Base-by-base conservation (phyloP, 2,888 invertebrate species). In the Scaptomyza caliginosa region DNA sequence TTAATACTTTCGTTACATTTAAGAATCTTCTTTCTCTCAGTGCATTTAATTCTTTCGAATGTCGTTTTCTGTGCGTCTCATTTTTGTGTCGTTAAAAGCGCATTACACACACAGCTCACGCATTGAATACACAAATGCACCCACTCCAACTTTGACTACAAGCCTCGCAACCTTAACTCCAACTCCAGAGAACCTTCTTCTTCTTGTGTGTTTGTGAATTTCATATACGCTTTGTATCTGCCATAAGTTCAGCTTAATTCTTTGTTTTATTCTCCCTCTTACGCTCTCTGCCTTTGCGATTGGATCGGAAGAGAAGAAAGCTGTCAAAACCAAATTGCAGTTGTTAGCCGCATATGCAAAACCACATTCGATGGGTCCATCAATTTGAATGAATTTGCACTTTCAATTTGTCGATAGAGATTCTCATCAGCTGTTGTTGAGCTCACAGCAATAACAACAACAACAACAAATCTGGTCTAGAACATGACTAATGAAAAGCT, bases 71-170 rank as follows among this genome's bases (percentile, higher is more conserved):
- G 11, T n/a, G 10, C 13, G n/a, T 34, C 1, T 32, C 21, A 3
- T 45, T 60, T 65, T 55, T 58, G 76, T 54, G 67, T 74, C 67
- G 78, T 62, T 69, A 66, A 80, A 71, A 71, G 77, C 74, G 67
- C 59, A 74, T 84, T 84, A 78, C 68, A 74, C 34, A 78, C 64
- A 64, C 85, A 76, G 74, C 76, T 71, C 76, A 78, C 76, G 82
- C 74, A 74, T 45, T 16, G 16, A 16, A 28, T 62, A 59, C 73
- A 36, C 51, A 50, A 64, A 70, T 81, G 78, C 78, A 80, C 84
- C 80, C 81, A 78, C 81, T 75, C 75, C 70, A 59, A 54, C 48
- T 7, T 49, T 42, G 19, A 8, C 50, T 32, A 5, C n/a, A 17
- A 28, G 28, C 16, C 32, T 13, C 13, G 30, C 16, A 30, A 13